Percentiles rank a stretch among this genome's conserved stretches.
phyloP scores from a whole-genome alignment of 2,113 vertebrate species.

The Brachyistius frenatus region DNA sequence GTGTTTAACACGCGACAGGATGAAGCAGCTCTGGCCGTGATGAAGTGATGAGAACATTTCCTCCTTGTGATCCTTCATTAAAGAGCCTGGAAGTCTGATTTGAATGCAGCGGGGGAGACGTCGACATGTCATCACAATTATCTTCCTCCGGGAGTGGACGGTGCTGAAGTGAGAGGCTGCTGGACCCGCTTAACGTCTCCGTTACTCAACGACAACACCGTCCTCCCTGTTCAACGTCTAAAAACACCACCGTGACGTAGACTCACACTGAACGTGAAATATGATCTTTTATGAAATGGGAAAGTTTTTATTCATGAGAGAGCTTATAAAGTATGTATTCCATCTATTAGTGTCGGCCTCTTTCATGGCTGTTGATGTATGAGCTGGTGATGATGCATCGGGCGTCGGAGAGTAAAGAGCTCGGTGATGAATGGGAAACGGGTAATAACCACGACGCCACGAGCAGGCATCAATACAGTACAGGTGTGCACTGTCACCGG shows the following conservation, averaged over 20 bases:
- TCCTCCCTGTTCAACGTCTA: neutral
- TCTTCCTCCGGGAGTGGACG: constrained; percentile 12
- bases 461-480: neutral
- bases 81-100: neutral
- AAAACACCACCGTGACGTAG: neutral
- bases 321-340: neutral
- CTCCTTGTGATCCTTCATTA: constrained; percentile 33
- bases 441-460: constrained; percentile 15
- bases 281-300: too few species aligned
- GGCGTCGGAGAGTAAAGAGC: neutral
- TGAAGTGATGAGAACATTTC: neutral
- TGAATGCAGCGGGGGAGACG: constrained; percentile 46
- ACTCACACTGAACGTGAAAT: too few species aligned
- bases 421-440: constrained; percentile 47
- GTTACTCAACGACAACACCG: neutral
- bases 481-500: constrained; percentile 16
- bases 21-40: neutral
- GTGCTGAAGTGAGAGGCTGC: constrained; percentile 48
- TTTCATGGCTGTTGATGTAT: constrained; percentile 5
- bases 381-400: constrained; percentile 6
- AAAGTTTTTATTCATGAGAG: neutral
- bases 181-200: constrained; percentile 10
- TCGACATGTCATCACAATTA: constrained; percentile 51
- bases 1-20: neutral
- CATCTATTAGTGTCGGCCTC: neutral